Evolutionary conservation across 2,113 vertebrate species (phyloP).

Genomic region (Clarias macrocephalus): DNA sequence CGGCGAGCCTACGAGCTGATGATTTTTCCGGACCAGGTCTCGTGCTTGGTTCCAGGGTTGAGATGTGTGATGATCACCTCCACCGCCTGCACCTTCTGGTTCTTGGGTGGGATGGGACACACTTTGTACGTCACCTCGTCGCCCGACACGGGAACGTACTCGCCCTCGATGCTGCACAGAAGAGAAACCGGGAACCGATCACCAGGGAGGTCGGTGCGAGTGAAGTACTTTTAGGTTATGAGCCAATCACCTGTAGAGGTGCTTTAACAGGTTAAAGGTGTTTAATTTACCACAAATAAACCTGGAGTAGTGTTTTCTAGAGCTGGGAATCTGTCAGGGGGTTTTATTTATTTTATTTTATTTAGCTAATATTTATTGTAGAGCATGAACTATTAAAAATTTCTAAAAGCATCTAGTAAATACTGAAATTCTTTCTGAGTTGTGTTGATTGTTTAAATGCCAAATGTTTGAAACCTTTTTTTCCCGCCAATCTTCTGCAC

Average conservation of each 20-base stretch:
- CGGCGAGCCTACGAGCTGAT: conserved; percentile 82
- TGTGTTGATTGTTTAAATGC: too few relatives aligned
- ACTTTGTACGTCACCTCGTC: conserved; percentile 97
- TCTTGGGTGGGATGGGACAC: conserved; percentile 94
- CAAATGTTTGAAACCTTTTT: too few relatives aligned
- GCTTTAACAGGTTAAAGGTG: background rate
- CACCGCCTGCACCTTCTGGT: conserved; percentile 97
- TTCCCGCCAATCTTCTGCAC: too few relatives aligned
- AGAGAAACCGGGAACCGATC: background rate
- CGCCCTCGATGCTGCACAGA: conserved; percentile 87
- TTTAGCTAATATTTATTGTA: too few relatives aligned
- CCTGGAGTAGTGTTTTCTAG: background rate
- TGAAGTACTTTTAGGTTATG: background rate
- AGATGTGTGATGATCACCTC: conserved; percentile 95
- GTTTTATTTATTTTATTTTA: too few relatives aligned
- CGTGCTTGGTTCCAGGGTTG: conserved; percentile 90
- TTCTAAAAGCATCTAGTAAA: too few relatives aligned
- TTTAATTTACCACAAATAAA: background rate
- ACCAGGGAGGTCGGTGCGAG: too few relatives aligned
- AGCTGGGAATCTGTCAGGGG: too few relatives aligned
- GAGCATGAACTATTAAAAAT: too few relatives aligned
- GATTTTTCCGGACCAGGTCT: conserved; percentile 97
- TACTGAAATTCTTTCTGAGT: too few relatives aligned
- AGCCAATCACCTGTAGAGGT: background rate
- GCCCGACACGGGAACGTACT: conserved; percentile 93